phyloP scores from a whole-genome alignment of 1,140 invertebrate genomes.

The Heliothis subflexa region DNA sequence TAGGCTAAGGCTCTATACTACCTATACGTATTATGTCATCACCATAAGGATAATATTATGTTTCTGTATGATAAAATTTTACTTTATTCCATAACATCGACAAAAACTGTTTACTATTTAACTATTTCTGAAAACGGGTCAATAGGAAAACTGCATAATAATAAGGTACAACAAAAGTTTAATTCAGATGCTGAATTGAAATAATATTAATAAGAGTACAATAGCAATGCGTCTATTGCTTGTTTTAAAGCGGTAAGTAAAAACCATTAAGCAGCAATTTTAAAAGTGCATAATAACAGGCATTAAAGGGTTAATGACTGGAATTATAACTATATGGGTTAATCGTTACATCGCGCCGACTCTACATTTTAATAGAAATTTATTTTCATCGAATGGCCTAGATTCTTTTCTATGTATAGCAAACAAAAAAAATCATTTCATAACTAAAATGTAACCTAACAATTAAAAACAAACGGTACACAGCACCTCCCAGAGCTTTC shows the following conservation, averaged over 20 bases:
- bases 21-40: not conserved
- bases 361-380: not conserved
- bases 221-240: not conserved
- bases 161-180: too few relatives aligned
- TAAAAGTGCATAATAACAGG: too few relatives aligned
- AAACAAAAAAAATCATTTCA: not conserved
- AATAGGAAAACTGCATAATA: not conserved
- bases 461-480: constrained; percentile 38
- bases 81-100: not conserved
- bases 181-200: not conserved
- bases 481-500: constrained; percentile 33
- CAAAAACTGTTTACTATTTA: not conserved
- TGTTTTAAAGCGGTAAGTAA: not conserved
- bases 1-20: not conserved
- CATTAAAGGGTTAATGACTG: not conserved
- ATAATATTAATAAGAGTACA: not conserved
- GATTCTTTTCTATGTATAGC: not conserved
- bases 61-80: too few relatives aligned
- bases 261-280: not conserved
- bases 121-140: not conserved
- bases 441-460: not conserved
- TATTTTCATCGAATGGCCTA: not conserved
- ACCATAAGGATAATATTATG: too few relatives aligned
- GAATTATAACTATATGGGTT: not conserved
- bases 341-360: constrained; percentile 1